Evolutionary conservation across 2,113 vertebrate species (phyloP), one percentile per base, ranked within the genome.

Genomic region (Sphaerodactylus townsendi): DNA sequence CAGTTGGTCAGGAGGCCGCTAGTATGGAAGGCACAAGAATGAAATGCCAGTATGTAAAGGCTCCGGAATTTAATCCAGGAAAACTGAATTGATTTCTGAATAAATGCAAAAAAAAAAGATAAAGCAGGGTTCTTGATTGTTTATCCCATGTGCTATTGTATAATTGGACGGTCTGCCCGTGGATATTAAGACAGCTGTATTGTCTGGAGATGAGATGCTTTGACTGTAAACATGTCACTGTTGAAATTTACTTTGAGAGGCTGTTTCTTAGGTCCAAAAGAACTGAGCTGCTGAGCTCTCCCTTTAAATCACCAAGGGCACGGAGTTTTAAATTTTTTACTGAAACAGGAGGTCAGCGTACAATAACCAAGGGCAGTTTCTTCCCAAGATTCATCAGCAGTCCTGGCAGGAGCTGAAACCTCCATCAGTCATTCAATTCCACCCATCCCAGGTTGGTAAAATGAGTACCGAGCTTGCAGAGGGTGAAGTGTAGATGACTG

Each of bases 261-360:
- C 75, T 91, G 4, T 76, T 87, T 1, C 37, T 39, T 75, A 46
- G 70, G 78, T 82, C 87, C 82, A 41, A 62, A 90, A 92, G 75
- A 90, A 73, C 44, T 85, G 77, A 90, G 88, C 70, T 87, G 77
- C 77, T 91, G 1, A 82, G 53, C 87, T 50, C 84, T 89, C 71
- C 86, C 68, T 86, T 87, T 75, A 91, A 89, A 90, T 90, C 79
- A 84, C 82, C 78, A 79, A 84, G 76, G 30, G 0, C 41, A 35
- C 2, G 68, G 39, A 5, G 8, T 44, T 93, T 92, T 77, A 85
- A 88, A 81, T 86, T 87, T 87, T 25, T 78, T 86, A 70, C 71
- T 87, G 77, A 87, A 91, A 86, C 85, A 89, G 84, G 84, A 82
- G 77, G 85, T 92, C 79, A 85, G 70, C 64, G 86, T 48, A 85